Evolutionary conservation across 2,888 invertebrate species (phyloP), one percentile per base, ranked within the genome.

Genomic region (Zygogramma bicolorata): DNA sequence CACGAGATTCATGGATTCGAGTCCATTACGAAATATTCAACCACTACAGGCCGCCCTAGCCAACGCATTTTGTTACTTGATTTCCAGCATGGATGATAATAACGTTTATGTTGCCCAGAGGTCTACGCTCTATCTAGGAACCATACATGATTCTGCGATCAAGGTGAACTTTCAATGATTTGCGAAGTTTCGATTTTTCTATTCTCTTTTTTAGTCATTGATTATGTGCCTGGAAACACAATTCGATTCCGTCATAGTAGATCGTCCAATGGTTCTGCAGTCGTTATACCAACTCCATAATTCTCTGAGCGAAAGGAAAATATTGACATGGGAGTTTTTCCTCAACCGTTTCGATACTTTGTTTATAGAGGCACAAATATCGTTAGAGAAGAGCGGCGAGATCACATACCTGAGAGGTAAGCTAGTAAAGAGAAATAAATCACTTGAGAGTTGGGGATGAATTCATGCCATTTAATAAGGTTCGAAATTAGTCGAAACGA

Each of bases 311-410:
- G 96, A 98, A 86, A 90, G 97, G 58, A 92, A 93, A 81, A 95
- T 99, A 71, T 90, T 99, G 15, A 93, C 94, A 0, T 99, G 99
- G 98, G 97, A 98, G 77, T 99, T 99, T 89, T 99, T 99, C 87
- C 90, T 98, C 25, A 96, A 97, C 85, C 92, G 97, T 68, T 99
- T 99, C 85, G 99, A 99, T 85, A 95, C 97, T 0, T 88, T 99
- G 3, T 96, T 97, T 82, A 88, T 99, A 31, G 99, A 99, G 87
- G 97, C 98, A 0, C 99, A 99, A 89, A 93, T 99, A 40, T 94
- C 93, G 85, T 88, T 95, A 76, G 96, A 96, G 84, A 94, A 93
- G 87, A 90, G 91, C 20, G 95, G 96, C 3, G 97, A 98, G 81
- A 92, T 96, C 73, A 89, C 94, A 0, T 95, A 93, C 84, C 89